Evolutionary conservation across 2,113 vertebrate species (phyloP).

Genomic region (Burhinus oedicnemus): DNA sequence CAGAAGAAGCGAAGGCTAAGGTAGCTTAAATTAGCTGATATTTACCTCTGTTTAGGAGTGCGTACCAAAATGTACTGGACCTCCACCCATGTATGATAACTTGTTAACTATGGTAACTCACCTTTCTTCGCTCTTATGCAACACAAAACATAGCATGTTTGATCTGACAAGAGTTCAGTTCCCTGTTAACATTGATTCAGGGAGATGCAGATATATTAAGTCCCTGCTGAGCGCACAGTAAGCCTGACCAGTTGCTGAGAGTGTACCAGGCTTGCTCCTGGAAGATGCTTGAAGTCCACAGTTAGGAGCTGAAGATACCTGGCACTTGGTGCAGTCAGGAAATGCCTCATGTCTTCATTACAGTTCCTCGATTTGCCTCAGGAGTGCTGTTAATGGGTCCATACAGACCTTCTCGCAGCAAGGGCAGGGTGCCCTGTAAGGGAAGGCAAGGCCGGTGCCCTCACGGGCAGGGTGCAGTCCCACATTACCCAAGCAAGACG

Average conservation of each 20-base stretch:
- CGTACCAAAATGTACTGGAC: neutral
- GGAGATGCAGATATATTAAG: no score
- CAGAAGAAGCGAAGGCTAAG: neutral
- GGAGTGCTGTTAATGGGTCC: neutral
- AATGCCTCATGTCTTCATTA: neutral
- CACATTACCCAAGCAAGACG: neutral
- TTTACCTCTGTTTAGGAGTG: neutral
- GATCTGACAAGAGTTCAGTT: neutral
- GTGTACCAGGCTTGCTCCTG: neutral
- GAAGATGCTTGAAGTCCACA: neutral
- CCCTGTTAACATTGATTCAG: neutral
- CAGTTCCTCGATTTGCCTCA: fast-evolving
- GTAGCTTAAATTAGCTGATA: neutral
- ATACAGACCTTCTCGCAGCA: no score
- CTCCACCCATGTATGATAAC: neutral
- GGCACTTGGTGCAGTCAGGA: neutral
- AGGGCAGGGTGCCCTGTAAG: neutral
- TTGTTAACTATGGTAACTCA: neutral
- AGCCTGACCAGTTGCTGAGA: neutral
- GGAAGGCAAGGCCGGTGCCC: neutral
- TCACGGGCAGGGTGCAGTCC: neutral
- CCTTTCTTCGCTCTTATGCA: neutral
- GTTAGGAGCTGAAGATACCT: neutral
- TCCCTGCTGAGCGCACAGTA: neutral
- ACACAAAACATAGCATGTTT: neutral